Evolutionary conservation across 2,888 invertebrate genomes (phyloP).

Genomic region (Oscheius sp.): DNA sequence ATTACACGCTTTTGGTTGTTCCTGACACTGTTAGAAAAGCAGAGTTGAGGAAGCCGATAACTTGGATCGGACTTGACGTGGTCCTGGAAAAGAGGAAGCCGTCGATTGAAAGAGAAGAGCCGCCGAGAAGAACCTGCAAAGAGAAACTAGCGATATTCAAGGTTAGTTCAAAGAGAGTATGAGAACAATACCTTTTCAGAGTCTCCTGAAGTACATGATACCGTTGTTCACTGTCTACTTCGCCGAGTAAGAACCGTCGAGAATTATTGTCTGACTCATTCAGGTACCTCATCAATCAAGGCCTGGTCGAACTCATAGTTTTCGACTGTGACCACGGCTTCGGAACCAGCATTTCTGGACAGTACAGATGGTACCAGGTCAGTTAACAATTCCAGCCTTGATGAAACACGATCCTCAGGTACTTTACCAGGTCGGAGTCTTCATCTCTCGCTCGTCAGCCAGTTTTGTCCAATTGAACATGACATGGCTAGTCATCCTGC

Average conservation of each 20-base stretch:
- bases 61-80: conserved; percentile 29
- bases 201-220: conserved; percentile 82
- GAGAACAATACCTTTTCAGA: conserved; percentile 51
- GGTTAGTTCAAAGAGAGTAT: conserved; percentile 1
- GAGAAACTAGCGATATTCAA: conserved; percentile 9
- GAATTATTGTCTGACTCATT: background rate
- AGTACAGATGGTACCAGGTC: conserved; percentile 86
- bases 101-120: background rate
- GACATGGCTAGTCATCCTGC: conserved; percentile 32
- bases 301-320: conserved; percentile 84
- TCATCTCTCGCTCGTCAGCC: conserved; percentile 59
- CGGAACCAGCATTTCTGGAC: conserved; percentile 72
- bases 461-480: conserved; percentile 42
- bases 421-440: conserved; percentile 60
- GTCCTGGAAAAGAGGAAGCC: conserved; percentile 1
- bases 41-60: conserved; percentile 4
- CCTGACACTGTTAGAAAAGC: conserved; percentile 20
- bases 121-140: background rate
- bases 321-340: conserved; percentile 76
- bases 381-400: background rate
- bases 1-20: background rate
- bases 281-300: conserved; percentile 86
- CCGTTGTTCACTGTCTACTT: conserved; percentile 84
- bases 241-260: conserved; percentile 78
- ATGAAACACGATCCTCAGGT: conserved; percentile 24